Conservation (phyloP, 2,113 vertebrate genomes). For the Phrynosoma platyrhinos region DNA sequence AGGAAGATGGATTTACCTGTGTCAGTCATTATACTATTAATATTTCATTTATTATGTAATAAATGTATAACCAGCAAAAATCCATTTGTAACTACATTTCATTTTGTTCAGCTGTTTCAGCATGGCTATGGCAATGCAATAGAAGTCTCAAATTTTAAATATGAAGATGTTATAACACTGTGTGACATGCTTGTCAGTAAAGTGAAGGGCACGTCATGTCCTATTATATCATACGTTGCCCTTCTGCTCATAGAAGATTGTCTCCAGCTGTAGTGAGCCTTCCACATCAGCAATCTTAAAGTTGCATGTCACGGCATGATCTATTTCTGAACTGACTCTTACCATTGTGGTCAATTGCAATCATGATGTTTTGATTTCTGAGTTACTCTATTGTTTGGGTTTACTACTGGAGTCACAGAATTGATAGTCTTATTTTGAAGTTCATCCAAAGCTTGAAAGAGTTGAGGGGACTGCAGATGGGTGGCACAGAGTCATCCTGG, state of each 20-base stretch:
- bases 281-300: conserved; percentile 58
- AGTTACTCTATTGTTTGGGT: conserved; percentile 8
- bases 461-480: no score
- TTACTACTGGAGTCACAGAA: background rate
- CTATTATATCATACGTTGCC: conserved; percentile 29
- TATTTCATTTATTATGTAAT: background rate
- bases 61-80: background rate
- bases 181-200: conserved; percentile 40
- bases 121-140: background rate
- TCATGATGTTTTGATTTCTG: conserved; percentile 28
- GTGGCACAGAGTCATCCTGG: no score
- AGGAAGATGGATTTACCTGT: background rate
- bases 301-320: conserved; percentile 7
- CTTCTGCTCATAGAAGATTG: conserved; percentile 53
- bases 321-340: conserved; percentile 22
- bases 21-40: background rate
- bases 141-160: conserved; percentile 30
- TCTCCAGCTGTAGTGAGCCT: conserved; percentile 57
- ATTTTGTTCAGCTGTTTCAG: conserved; percentile 24
- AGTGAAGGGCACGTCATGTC: conserved; percentile 57
- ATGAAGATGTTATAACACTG: conserved; percentile 54
- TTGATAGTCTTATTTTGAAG: no score
- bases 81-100: background rate
- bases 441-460: no score
- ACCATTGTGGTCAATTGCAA: conserved; percentile 29